A percentile compares a stretch with the other conserved stretches of the same genome.
phyloP scores from a whole-genome alignment of 2,113 vertebrate genomes.

The Pavo muticus region DNA sequence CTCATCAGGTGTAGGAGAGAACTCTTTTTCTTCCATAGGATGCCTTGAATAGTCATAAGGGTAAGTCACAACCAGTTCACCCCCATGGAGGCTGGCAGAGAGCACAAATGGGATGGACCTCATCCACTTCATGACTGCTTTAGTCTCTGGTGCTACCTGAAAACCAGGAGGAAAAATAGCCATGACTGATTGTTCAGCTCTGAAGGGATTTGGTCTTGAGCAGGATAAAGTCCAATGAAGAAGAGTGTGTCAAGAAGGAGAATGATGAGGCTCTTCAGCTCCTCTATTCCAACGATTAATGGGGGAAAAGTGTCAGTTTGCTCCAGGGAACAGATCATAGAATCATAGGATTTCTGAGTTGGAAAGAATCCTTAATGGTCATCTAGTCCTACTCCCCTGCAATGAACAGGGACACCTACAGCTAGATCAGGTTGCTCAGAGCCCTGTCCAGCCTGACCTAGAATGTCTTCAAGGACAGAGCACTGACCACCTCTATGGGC shows the following conservation, averaged over 20 bases:
- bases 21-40: slow-evolving; percentile 89
- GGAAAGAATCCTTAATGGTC: no score
- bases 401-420: no score
- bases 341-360: no score
- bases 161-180: neutral
- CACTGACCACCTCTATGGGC: no score
- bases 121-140: slow-evolving; percentile 96
- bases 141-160: slow-evolving; percentile 96
- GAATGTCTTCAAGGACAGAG: no score
- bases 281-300: neutral
- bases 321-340: neutral
- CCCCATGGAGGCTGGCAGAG: slow-evolving; percentile 95
- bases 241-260: neutral
- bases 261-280: neutral
- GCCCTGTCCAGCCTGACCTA: no score
- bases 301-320: neutral
- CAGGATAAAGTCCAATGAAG: neutral
- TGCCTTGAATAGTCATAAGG: slow-evolving; percentile 94
- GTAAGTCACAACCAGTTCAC: slow-evolving; percentile 95
- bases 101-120: slow-evolving; percentile 89
- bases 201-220: neutral
- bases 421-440: no score
- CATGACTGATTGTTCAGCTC: neutral
- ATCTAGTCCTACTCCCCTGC: no score
- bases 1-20: slow-evolving; percentile 94